Base-by-base conservation (phyloP, 92 coral and sea anemone species). In the Blastomussa wellsi region DNA sequence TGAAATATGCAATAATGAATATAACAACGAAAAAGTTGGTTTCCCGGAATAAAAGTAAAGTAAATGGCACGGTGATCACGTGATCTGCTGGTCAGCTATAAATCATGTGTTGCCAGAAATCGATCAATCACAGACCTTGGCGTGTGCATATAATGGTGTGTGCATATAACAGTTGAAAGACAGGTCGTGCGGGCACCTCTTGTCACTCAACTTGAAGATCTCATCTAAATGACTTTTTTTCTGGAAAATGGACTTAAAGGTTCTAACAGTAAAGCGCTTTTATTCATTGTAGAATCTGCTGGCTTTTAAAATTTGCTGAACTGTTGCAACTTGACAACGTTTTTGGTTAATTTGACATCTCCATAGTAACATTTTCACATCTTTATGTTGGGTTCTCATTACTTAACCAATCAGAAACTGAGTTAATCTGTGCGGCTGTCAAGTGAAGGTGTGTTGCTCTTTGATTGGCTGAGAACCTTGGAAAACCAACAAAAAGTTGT, bases 1-100 rank as follows among this genome's bases (percentile, higher is more conserved):
- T 62, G 39, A 64, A 83, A 59, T 83, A 17, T 52, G 29, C 48
- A 53, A 4, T 26, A 60, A 36, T 16, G 16, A 70, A 82, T 11
- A 22, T 24, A 22, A 38, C 41, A 19, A 41, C 74, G 32, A 65
- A 36, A 33, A 36, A 16, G 47, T 37, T 59, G 29, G 31, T 67
- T 69, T 51, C 75, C 67, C 51, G 35, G 33, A 16, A 33, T 51
- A 33, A 81, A 31, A 36, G 10, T 13, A 44, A 44, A 6, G 44
- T 6, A 64, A 74, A 59, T 19, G 37, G 73, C 51, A 31, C 38
- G 59, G 33, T 33, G 13, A 19, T 82, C 69, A 36, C 87, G 87
- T 83, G 74, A 74, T 75, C 87, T 83, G 87, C 87, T 83, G 87
- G 87, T 62, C 87, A 74, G 87, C 53, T 47, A 28, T 53, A 49